A percentile compares a stretch with the other conserved stretches of the same genome.
phyloP scores from a whole-genome alignment of 1,140 invertebrate species.

The Vanessa atalanta region DNA sequence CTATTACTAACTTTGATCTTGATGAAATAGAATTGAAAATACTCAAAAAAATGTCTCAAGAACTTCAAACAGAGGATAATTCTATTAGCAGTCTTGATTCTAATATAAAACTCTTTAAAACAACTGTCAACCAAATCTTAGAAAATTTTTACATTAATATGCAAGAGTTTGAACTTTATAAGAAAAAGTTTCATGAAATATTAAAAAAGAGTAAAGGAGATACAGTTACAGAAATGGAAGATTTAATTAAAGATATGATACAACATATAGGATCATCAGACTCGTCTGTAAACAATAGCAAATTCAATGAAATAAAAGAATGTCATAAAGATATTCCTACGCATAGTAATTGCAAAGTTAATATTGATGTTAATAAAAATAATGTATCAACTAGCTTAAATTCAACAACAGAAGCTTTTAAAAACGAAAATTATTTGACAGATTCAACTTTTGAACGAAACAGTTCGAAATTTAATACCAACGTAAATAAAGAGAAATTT shows the following conservation, averaged over 20 bases:
- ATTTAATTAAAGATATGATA: conserved; percentile 66
- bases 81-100: conserved; percentile 55
- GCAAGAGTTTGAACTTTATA: conserved; percentile 68
- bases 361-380: conserved; percentile 9
- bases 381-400: conserved; percentile 10
- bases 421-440: conserved; percentile 58
- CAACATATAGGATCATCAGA: conserved; percentile 61
- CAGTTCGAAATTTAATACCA: conserved; percentile 39
- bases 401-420: conserved; percentile 52
- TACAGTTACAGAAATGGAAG: conserved; percentile 58
- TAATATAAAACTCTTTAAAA: conserved; percentile 67
- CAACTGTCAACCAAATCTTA: conserved; percentile 66
- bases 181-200: conserved; percentile 62
- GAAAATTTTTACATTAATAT: conserved; percentile 62
- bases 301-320: conserved; percentile 10
- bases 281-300: conserved; percentile 30
- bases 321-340: neutral
- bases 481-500: conserved; percentile 45
- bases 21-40: conserved; percentile 62
- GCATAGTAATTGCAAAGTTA: neutral
- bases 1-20: conserved; percentile 55
- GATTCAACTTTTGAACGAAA: conserved; percentile 50
- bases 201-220: conserved; percentile 55
- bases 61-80: conserved; percentile 54
- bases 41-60: conserved; percentile 56